Conservation (phyloP, 2,888 invertebrate genomes). For the Pristionchus entomophagus region DNA sequence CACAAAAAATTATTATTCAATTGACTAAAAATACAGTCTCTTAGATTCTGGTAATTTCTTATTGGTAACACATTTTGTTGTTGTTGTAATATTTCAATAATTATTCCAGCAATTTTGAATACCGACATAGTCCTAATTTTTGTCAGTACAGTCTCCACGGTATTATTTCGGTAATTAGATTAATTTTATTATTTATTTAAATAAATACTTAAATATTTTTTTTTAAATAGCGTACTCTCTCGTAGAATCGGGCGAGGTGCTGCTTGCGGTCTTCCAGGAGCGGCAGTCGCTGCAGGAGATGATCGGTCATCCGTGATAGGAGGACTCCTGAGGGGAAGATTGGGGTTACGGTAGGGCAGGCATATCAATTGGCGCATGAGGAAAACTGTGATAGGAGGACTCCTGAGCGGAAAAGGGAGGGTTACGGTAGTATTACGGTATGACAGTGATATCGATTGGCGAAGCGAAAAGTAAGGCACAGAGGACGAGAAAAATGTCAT, state of each 20-base stretch:
- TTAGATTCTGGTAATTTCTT: too few relatives aligned
- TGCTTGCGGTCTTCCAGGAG: constrained; percentile 24
- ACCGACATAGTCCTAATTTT: too few relatives aligned
- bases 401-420: neutral
- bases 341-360: neutral
- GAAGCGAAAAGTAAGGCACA: neutral
- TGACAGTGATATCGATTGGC: too few relatives aligned
- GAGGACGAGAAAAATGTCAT: neutral
- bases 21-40: too few relatives aligned
- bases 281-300: constrained; percentile 25
- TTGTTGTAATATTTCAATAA: too few relatives aligned
- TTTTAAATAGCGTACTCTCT: constrained; percentile 24
- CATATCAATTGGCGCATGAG: neutral
- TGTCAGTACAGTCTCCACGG: too few relatives aligned
- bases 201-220: neutral
- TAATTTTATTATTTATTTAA: too few relatives aligned
- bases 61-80: too few relatives aligned
- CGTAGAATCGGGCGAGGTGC: constrained; percentile 24
- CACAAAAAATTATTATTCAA: too few relatives aligned
- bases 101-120: too few relatives aligned
- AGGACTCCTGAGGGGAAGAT: constrained; percentile 15
- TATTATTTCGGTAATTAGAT: too few relatives aligned
- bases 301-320: constrained; percentile 43
- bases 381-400: neutral
- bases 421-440: too few relatives aligned